Evolutionary conservation across 2,888 invertebrate genomes (phyloP).

Genomic region (Xanthia togata): DNA sequence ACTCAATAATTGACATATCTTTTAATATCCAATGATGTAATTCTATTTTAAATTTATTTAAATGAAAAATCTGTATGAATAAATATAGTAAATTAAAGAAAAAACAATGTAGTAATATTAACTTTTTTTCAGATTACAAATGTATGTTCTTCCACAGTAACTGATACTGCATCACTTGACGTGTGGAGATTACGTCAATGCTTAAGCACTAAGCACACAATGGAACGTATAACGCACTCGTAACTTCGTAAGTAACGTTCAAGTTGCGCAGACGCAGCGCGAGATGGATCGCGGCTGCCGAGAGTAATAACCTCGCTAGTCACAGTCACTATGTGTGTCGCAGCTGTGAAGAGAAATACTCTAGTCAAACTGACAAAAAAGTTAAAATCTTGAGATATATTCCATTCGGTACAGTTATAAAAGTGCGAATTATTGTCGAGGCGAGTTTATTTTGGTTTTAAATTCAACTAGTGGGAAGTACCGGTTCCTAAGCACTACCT

Average conservation of each 20-base stretch:
- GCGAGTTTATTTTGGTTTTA: slow-evolving; percentile 25
- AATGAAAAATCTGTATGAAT: too few species aligned
- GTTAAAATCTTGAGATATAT: slow-evolving; percentile 35
- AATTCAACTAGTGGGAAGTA: slow-evolving; percentile 41
- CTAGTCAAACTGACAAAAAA: slow-evolving; percentile 32
- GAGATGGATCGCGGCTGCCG: slow-evolving; percentile 74
- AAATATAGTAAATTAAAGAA: too few species aligned
- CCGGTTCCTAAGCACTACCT: slow-evolving; percentile 21
- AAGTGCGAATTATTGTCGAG: slow-evolving; percentile 10
- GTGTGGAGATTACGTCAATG: slow-evolving; percentile 52
- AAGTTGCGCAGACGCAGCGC: slow-evolving; percentile 62
- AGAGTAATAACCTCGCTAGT: slow-evolving; percentile 84
- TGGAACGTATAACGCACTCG: slow-evolving; percentile 67
- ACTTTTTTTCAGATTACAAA: slow-evolving; percentile 19
- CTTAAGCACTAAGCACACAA: slow-evolving; percentile 65
- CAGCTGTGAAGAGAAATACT: slow-evolving; percentile 40
- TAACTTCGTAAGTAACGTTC: slow-evolving; percentile 54
- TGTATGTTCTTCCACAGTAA: slow-evolving; percentile 25
- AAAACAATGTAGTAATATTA: slow-evolving; percentile 4
- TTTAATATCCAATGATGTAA: too few species aligned
- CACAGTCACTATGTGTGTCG: slow-evolving; percentile 52
- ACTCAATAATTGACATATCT: background rate
- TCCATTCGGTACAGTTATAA: slow-evolving; percentile 52
- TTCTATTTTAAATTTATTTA: too few species aligned
- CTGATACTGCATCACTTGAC: slow-evolving; percentile 31